Evolutionary conservation across 2,797 vertebrate species (phyloP).

Genomic region (Anas georgica): DNA sequence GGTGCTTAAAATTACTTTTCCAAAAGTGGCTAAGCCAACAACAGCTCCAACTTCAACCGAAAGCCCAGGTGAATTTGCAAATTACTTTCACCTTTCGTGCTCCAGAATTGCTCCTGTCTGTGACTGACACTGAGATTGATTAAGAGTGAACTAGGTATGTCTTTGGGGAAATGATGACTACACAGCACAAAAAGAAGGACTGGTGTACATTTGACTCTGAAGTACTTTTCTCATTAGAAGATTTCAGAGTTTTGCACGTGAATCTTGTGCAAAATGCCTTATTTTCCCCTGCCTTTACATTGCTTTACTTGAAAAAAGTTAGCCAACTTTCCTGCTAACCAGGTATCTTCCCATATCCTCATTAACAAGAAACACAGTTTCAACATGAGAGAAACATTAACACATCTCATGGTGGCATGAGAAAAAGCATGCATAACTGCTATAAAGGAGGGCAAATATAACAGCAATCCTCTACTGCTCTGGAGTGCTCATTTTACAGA

Average conservation of each 20-base stretch:
- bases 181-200: background rate
- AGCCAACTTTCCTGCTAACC: background rate
- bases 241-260: background rate
- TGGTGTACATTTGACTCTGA: background rate
- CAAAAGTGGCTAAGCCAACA: background rate
- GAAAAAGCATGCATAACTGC: background rate
- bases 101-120: background rate
- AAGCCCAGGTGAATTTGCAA: background rate
- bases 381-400: background rate
- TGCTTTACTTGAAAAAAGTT: background rate
- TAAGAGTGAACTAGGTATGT: background rate
- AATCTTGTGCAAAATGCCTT: background rate
- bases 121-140: background rate
- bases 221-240: background rate
- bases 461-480: background rate
- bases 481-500: background rate
- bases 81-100: background rate
- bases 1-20: conserved; percentile 16
- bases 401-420: background rate
- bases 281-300: background rate
- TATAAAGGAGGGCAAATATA: background rate
- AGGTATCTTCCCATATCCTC: background rate
- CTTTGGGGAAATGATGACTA: background rate
- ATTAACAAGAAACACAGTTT: background rate
- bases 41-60: background rate